These are phyloP conservation scores for Gambusia yucatana DNA, from an alignment of 2,797 vertebrate species.

Conservation along the genomic window DNA sequence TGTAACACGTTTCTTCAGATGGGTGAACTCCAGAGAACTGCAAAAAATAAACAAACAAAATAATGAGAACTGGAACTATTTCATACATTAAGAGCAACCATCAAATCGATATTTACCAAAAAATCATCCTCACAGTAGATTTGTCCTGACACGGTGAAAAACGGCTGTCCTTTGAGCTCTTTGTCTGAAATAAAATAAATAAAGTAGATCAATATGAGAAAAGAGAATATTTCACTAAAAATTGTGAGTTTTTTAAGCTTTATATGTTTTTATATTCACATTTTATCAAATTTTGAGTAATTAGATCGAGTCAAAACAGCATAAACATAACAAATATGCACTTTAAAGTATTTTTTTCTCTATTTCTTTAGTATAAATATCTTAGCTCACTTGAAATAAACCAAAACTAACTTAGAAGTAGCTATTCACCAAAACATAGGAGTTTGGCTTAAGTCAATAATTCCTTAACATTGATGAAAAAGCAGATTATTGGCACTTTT, in stretches of 20 bases:
- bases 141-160: slow-evolving; percentile 66
- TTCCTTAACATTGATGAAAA: too few species aligned
- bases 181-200: slow-evolving; percentile 51
- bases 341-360: too few species aligned
- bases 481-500: too few species aligned
- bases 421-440: too few species aligned
- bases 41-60: slow-evolving; percentile 17
- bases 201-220: not conserved
- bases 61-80: not conserved
- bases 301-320: not conserved
- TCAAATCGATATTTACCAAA: slow-evolving; percentile 47
- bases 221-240: not conserved
- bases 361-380: too few species aligned
- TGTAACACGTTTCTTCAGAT: slow-evolving; percentile 87
- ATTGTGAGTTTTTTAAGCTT: not conserved
- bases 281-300: not conserved
- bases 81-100: not conserved
- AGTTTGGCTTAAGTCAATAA: too few species aligned
- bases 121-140: slow-evolving; percentile 77
- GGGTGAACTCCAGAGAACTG: slow-evolving; percentile 91
- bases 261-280: not conserved
- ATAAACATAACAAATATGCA: not conserved
- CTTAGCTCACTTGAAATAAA: too few species aligned
- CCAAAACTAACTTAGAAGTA: too few species aligned
- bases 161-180: slow-evolving; percentile 59